phyloP scores from a whole-genome alignment of 2,797 vertebrate genomes.

The Propithecus deckenii region DNA sequence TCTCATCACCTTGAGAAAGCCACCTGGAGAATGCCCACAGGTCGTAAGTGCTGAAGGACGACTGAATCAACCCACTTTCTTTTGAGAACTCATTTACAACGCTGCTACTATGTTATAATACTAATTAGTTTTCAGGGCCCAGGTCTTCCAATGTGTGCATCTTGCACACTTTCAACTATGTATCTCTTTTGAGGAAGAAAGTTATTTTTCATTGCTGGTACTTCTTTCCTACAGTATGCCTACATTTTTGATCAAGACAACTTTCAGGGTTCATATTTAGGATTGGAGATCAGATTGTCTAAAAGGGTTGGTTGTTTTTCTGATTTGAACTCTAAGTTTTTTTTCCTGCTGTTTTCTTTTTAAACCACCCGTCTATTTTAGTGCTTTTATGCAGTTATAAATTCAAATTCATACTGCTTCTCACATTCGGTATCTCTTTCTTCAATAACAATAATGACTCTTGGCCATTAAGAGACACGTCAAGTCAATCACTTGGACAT shows the following conservation, averaged over 20 bases:
- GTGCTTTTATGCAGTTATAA: neutral
- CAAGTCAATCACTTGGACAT: neutral
- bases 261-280: neutral
- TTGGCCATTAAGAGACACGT: neutral
- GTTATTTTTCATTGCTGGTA: neutral
- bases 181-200: neutral
- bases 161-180: neutral
- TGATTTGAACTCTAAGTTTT: neutral
- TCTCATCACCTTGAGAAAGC: neutral
- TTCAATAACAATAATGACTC: neutral
- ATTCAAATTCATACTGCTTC: neutral
- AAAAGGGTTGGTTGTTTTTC: neutral
- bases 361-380: neutral
- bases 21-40: neutral
- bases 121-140: neutral
- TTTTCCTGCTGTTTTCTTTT: neutral
- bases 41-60: neutral
- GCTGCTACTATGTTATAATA: neutral
- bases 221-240: neutral
- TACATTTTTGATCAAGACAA: neutral
- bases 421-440: neutral
- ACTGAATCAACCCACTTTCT: no score
- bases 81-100: neutral
- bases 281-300: neutral
- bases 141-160: neutral